These are phyloP conservation scores for Hecatera dysodea DNA, from an alignment of 2,888 invertebrate genomes.

Conservation along the genomic window DNA sequence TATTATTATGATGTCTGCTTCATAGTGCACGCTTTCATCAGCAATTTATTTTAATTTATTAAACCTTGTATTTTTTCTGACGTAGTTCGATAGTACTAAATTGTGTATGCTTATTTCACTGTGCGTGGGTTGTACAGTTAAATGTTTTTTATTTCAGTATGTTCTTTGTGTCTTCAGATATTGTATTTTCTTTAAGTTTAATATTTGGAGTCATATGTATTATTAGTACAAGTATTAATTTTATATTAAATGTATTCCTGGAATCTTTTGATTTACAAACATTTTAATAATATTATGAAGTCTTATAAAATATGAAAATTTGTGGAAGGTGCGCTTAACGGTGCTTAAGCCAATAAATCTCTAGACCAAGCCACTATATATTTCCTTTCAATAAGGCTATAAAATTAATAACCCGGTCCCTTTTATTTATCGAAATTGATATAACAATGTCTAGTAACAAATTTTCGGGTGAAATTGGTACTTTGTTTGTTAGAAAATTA, in stretches of 20 bases:
- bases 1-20: too few relatives aligned
- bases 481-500: slow-evolving; percentile 76
- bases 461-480: slow-evolving; percentile 73
- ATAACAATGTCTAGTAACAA: slow-evolving; percentile 64
- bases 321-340: neutral
- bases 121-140: slow-evolving; percentile 16
- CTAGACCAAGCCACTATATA: slow-evolving; percentile 34
- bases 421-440: slow-evolving; percentile 66
- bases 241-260: neutral
- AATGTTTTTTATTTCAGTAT: slow-evolving; percentile 32
- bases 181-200: neutral
- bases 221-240: neutral
- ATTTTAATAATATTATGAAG: neutral
- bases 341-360: slow-evolving; percentile 42
- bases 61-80: too few relatives aligned
- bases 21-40: too few relatives aligned
- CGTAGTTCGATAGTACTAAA: too few relatives aligned
- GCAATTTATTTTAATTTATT: too few relatives aligned
- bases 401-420: slow-evolving; percentile 60
- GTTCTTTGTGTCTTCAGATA: too few relatives aligned
- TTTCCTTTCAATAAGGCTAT: slow-evolving; percentile 58
- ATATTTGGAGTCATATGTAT: neutral
- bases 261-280: neutral
- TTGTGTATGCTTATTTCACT: slow-evolving; percentile 14
- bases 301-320: slow-evolving; percentile 20